Conservation (phyloP, 2,113 vertebrate genomes). For the Gymnobelideus leadbeateri region DNA sequence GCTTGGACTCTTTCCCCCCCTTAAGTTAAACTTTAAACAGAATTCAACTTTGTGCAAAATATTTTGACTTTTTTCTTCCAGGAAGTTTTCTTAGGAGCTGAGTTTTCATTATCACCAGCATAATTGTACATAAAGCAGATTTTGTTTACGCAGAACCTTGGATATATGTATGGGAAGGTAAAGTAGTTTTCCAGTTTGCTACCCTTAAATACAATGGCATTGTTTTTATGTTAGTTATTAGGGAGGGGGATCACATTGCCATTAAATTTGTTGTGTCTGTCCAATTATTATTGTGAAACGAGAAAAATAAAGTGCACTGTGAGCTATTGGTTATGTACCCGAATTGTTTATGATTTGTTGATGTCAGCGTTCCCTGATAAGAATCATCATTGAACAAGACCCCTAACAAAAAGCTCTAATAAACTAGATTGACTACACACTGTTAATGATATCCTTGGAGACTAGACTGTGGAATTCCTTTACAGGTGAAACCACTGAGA, state of each 20-base stretch:
- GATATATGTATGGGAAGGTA: slow-evolving; percentile 69
- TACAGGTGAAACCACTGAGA: neutral
- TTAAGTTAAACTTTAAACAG: neutral
- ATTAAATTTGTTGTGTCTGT: slow-evolving; percentile 80
- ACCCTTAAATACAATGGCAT: slow-evolving; percentile 79
- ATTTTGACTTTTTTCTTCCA: slow-evolving; percentile 42
- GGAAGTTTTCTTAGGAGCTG: slow-evolving; percentile 46
- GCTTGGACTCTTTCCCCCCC: neutral
- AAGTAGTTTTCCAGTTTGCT: slow-evolving; percentile 80
- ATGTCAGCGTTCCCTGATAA: neutral
- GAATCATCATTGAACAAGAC: slow-evolving; percentile 1
- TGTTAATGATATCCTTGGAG: neutral
- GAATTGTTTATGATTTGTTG: slow-evolving; percentile 60
- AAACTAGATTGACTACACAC: neutral
- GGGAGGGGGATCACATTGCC: slow-evolving; percentile 75
- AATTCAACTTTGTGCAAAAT: slow-evolving; percentile 57
- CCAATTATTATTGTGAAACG: slow-evolving; percentile 79
- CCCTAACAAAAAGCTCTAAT: slow-evolving; percentile 24
- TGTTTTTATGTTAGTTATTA: slow-evolving; percentile 77
- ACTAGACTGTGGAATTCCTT: neutral
- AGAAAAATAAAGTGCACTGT: slow-evolving; percentile 84
- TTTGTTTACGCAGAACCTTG: slow-evolving; percentile 76
- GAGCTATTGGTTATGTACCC: slow-evolving; percentile 73
- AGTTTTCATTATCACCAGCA: slow-evolving; percentile 66
- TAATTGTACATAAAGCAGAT: slow-evolving; percentile 78